Evolutionary conservation across 2,888 invertebrate genomes (phyloP), one percentile per base, ranked within the genome.

Genomic region (Deilephila porcellus): DNA sequence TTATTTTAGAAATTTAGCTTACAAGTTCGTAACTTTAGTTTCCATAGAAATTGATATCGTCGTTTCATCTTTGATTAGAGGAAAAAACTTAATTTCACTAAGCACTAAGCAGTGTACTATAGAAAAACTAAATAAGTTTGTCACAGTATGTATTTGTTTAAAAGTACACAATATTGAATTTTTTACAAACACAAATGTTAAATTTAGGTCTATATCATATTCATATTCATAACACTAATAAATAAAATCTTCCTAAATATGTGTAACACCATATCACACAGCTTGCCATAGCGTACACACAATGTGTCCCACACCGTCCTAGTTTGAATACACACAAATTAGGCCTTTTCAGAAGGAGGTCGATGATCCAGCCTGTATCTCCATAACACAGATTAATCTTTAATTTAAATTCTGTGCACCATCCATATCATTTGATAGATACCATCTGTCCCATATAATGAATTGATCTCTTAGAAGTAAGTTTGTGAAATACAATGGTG

Each of bases 331-430:
- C 81, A 83, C 79, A 81, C 82, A 84, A 87, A 86, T 88, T 87
- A 83, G 86, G 79, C 78, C 83, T 85, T 86, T 87, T 86, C 72
- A 74, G 63, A 52, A 52, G 29, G 60, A 81, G 85, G 85, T 86
- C 85, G 84, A 76, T 83, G 85, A 80, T 81, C 85, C 78, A 76
- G 74, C 77, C 76, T 79, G 80, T 73, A 71, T 72, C 73, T 77
- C 79, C 75, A 80, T 76, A 80, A 80, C 78, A 79, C 79, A 88
- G 86, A 90, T 90, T 91, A 90, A 89, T 91, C 88, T 90, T 83
- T 85, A 85, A 88, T 89, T 87, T 88, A 84, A 87, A 88, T 74
- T 72, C 74, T 74, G 72, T 34, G 60, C 60, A 56, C 56, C 56
- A n/a, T 56, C 17, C 67, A 64, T 74, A 60, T 62, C 70, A 74